Base-by-base conservation (phyloP, 2,888 invertebrate species). In the Eupithecia dodoneata region DNA sequence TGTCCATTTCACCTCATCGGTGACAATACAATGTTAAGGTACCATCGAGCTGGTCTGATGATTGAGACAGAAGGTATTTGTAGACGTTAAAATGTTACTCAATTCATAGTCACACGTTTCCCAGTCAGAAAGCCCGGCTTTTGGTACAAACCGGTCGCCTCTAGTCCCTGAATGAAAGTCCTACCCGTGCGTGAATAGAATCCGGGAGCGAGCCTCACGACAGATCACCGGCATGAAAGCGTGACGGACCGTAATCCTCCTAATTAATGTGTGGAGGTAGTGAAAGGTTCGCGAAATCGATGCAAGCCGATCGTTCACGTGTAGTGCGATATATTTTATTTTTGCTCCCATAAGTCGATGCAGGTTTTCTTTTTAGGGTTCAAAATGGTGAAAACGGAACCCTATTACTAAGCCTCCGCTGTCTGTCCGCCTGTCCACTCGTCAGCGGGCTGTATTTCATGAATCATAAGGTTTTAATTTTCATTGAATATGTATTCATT, bases 181-280 rank as follows among this genome's bases (percentile, higher is more conserved):
- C 66, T 30, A 65, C 75, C 75, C 76, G 76, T 76, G 70, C 78
- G 71, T 79, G 80, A 81, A 79, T 77, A 71, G 75, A 81, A 80
- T 71, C 66, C 63, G 47, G 75, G 52, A 71, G 67, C 67, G 71
- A 76, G 67, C 65, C 76, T 65, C 75, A 81, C 77, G 84, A 83
- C 85, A 85, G 83, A 84, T 87, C 83, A 85, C 82, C 81, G 82
- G 79, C 84, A 85, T 85, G 82, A 86, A 82, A 85, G 81, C 84
- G 86, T 85, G 85, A 86, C 86, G 83, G 84, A 83, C 83, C 80
- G 77, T 87, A 87, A 89, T 87, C 83, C 84, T 73, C 80, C 82
- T 89, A 87, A 88, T 89, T 87, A 88, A 87, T 87, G 84, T 85
- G 87, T 85, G 83, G 83, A 83, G 80, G 83, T 79, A 75, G 78